Percentiles rank a stretch among this genome's conserved stretches.
Evolutionary conservation across 2,113 vertebrate genomes (phyloP).

Genomic region (Merops nubicus): DNA sequence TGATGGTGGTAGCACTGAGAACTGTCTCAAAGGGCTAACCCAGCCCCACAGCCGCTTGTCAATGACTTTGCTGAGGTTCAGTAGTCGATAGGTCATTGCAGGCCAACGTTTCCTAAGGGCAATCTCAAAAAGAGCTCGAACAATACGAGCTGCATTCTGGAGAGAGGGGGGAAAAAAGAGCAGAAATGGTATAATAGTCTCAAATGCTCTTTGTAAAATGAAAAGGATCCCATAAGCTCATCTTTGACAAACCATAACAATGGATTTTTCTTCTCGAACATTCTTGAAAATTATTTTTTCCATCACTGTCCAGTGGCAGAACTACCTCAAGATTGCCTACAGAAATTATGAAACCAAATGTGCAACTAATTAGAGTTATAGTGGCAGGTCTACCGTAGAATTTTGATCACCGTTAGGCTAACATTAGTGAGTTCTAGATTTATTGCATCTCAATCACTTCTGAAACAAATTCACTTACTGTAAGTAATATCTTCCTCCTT

Average conservation of each 20-base stretch:
- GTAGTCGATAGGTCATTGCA: constrained; percentile 93
- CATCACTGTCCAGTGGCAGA: not conserved
- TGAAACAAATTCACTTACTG: not conserved
- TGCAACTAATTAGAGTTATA: not conserved
- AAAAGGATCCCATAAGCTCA: not conserved
- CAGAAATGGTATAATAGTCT: not conserved
- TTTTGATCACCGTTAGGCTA: not conserved
- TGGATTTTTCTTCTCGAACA: constrained; percentile 1
- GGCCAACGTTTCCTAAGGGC: constrained; percentile 96
- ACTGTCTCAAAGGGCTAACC: constrained; percentile 92
- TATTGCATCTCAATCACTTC: not conserved
- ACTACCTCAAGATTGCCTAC: not conserved
- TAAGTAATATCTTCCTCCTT: not conserved
- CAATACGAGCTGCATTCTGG: constrained; percentile 95
- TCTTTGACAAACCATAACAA: constrained; percentile 7
- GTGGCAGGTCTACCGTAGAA: not conserved
- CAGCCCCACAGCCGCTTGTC: constrained; percentile 96
- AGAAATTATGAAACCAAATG: constrained; percentile 5
- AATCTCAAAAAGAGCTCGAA: constrained; percentile 95
- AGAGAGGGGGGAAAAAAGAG: not conserved
- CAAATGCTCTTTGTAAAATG: constrained; percentile 1
- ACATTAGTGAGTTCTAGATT: not conserved
- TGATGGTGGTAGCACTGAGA: constrained; percentile 83
- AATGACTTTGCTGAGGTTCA: constrained; percentile 95
- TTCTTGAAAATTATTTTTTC: constrained; percentile 16